Evolutionary conservation across 2,797 vertebrate species (phyloP), one percentile per base, ranked within the genome.

Genomic region (Dipus sagitta): DNA sequence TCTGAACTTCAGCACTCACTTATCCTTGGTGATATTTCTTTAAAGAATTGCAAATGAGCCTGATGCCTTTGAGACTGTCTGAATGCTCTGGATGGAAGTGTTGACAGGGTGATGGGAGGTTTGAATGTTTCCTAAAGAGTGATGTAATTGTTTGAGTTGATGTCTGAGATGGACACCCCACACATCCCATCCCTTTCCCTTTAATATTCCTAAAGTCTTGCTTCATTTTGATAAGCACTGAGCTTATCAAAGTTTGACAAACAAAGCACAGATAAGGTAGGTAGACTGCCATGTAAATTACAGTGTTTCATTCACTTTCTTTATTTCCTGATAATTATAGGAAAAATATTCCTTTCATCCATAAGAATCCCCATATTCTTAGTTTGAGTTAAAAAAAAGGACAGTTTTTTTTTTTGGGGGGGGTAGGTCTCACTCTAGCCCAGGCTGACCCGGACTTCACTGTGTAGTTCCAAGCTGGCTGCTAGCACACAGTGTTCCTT

Each of bases 41-140:
- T 93, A 47, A 7, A 3, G 75, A 90, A 24, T 6, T 87, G 34
- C 76, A 92, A 86, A 92, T 83, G 79, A 93, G 94, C 75, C 77
- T 82, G 95, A 6, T 0, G 5, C 34, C 26, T 96, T 91, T 84
- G 21, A 80, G 21, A 88, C 38, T 9, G 6, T 88, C 78, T 90
- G 87, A 93, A 76, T 76, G 82, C 42, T 70, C 47, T 68, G 78
- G 89, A 92, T 78, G 54, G 93, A 58, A 60, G 80, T 79, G 54
- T 38, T 86, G 82, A 58, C 9, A 58, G 58, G 70, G 52, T 15
- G 11, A 77, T n/a, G 8, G 12, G 1, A 32, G 65, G n/a, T 81
- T 32, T 71, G 77, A 88, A 54, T 34, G 47, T 62, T 79, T 62
- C 24, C 76, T 26, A 6, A 62, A 75, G 54, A 71, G 32, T 60